A percentile compares a stretch with the other conserved stretches of the same genome.
These are phyloP conservation scores for Drosophila nannoptera DNA, from an alignment of 1,140 invertebrate species.

Conservation along the genomic window DNA sequence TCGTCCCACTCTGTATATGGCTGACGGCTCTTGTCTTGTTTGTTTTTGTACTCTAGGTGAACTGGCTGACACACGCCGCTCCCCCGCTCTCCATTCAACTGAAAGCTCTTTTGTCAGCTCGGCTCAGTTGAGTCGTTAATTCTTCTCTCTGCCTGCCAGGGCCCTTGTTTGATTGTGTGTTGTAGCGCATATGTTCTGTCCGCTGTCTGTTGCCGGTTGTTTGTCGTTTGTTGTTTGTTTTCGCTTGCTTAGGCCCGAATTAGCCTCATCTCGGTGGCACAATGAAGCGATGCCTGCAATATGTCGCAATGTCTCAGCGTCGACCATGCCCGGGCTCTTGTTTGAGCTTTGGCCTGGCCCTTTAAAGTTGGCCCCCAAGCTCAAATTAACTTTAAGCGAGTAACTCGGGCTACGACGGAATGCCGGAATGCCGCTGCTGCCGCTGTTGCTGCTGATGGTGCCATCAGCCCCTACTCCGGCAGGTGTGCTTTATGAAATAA, in stretches of 20 bases:
- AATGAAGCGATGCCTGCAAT: slow-evolving; percentile 56
- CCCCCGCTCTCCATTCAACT: neutral
- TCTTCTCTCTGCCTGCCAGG: slow-evolving; percentile 1
- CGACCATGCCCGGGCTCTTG: slow-evolving; percentile 8
- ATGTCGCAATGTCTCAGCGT: slow-evolving; percentile 44
- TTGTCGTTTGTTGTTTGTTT: slow-evolving; percentile 17
- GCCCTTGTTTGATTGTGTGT: slow-evolving; percentile 18
- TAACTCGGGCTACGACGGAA: slow-evolving; percentile 10
- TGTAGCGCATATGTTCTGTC: slow-evolving; percentile 16
- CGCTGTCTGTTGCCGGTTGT: slow-evolving; percentile 15
- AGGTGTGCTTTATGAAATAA: slow-evolving; percentile 71
- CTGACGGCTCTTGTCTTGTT: slow-evolving; percentile 40
- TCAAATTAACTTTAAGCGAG: slow-evolving; percentile 50
- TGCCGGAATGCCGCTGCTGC: too few species aligned
- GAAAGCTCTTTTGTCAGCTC: slow-evolving; percentile 53
- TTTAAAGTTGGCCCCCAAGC: slow-evolving; percentile 61
- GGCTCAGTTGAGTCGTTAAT: slow-evolving; percentile 12
- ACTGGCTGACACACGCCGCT: slow-evolving; percentile 7
- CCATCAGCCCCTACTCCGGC: slow-evolving; percentile 23
- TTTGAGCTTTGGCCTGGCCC: slow-evolving; percentile 6
- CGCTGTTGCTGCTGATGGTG: slow-evolving; percentile 2
- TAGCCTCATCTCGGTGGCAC: slow-evolving; percentile 22
- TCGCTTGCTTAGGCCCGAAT: slow-evolving; percentile 38
- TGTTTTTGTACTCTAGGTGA: slow-evolving; percentile 51
- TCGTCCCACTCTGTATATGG: slow-evolving; percentile 9